These are phyloP conservation scores for Sabatieria punctata DNA, from an alignment of 2,888 invertebrate species.

Conservation along the genomic window DNA sequence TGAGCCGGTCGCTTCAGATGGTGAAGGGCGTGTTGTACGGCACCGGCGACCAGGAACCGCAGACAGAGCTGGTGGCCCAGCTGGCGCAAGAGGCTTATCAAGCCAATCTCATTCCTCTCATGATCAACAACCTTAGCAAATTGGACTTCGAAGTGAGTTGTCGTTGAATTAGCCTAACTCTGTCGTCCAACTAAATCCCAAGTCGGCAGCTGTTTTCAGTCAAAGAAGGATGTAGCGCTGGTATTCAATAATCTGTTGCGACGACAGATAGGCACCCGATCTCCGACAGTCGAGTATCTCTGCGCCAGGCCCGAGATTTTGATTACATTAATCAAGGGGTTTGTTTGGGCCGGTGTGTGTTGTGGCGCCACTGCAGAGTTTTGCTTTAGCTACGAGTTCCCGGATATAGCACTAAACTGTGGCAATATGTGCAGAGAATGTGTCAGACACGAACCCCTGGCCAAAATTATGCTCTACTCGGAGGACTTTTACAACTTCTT, in stretches of 20 bases:
- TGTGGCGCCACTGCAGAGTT: background rate
- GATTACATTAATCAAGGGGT: constrained; percentile 89
- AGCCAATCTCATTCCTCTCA: constrained; percentile 72
- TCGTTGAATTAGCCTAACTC: too few relatives aligned
- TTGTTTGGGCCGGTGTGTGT: constrained; percentile 26
- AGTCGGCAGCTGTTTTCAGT: too few relatives aligned
- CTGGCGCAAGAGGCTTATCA: constrained; percentile 95
- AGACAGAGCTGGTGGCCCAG: constrained; percentile 63
- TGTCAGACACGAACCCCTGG: constrained; percentile 89
- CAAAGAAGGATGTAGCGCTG: constrained; percentile 97
- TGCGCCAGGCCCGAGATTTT: constrained; percentile 92
- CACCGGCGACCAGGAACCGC: constrained; percentile 73
- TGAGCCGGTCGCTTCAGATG: constrained; percentile 73
- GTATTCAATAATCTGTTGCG: constrained; percentile 97
- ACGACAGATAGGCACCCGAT: constrained; percentile 91
- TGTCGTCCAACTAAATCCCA: too few relatives aligned
- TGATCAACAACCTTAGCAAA: constrained; percentile 61
- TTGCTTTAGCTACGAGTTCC: constrained; percentile 69
- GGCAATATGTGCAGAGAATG: constrained; percentile 98
- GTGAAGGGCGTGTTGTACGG: constrained; percentile 98
- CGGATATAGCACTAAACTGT: constrained; percentile 95
- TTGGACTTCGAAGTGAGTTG: constrained; percentile 55
- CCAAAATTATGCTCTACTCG: constrained; percentile 92
- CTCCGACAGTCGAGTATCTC: constrained; percentile 95
- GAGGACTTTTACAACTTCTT: constrained; percentile 99